Conservation (phyloP, 2,113 vertebrate species). For the Dromiciops gliroides region DNA sequence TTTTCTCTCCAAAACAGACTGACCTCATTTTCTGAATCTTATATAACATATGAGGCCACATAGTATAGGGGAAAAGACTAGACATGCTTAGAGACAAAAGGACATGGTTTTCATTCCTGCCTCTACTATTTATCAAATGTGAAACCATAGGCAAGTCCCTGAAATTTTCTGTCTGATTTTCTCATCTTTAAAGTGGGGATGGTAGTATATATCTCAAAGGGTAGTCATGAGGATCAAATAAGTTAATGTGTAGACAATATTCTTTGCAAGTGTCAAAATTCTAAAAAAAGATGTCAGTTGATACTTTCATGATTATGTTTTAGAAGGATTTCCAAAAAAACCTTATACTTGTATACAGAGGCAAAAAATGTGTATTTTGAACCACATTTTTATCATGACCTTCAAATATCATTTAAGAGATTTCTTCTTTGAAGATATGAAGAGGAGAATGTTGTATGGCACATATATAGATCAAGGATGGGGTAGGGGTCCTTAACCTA, state of each 20-base stretch:
- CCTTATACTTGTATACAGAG: not conserved
- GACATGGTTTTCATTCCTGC: not conserved
- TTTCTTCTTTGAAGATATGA: no score
- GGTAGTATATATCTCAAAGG: not conserved
- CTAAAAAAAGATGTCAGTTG: not conserved
- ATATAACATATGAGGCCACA: not conserved
- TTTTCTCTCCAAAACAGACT: not conserved
- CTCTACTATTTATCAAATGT: not conserved
- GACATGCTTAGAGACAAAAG: not conserved
- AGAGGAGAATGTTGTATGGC: not conserved
- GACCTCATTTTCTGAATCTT: not conserved
- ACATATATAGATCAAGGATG: not conserved
- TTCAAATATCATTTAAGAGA: not conserved
- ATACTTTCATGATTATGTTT: not conserved
- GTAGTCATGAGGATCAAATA: not conserved
- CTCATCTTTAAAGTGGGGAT: not conserved
- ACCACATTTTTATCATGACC: slow-evolving; percentile 9
- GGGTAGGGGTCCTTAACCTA: not conserved
- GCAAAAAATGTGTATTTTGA: not conserved
- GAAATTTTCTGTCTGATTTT: not conserved
- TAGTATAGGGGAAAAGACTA: not conserved
- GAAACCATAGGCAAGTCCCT: not conserved
- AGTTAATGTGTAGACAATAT: not conserved
- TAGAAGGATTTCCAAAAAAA: not conserved
- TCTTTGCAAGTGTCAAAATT: not conserved